Evolutionary conservation across 2,113 vertebrate species (phyloP).

Genomic region (Paramormyrops kingsleyae): DNA sequence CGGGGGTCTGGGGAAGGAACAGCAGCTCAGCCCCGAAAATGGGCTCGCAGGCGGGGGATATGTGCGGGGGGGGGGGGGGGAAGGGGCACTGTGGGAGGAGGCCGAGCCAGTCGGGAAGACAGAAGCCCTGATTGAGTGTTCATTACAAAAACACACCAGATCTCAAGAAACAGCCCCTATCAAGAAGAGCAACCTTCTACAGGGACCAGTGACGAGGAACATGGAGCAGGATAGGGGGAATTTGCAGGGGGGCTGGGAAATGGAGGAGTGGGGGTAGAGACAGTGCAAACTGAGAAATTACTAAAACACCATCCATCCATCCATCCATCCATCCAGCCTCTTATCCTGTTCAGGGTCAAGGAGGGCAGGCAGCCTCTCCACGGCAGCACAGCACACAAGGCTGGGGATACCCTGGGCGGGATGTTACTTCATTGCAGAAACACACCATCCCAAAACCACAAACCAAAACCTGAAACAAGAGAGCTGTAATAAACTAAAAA

Average conservation of each 20-base stretch:
- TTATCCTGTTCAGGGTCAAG: background rate
- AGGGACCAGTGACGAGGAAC: constrained; percentile 33
- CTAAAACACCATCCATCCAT: constrained; percentile 44
- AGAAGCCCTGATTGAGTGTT: constrained; percentile 5
- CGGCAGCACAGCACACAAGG: background rate
- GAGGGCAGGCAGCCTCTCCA: background rate
- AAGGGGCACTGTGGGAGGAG: background rate
- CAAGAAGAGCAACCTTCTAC: constrained; percentile 32
- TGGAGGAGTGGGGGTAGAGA: constrained; percentile 47
- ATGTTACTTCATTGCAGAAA: constrained; percentile 31
- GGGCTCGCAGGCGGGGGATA: background rate
- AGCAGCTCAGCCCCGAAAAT: constrained; percentile 42
- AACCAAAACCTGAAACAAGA: constrained; percentile 56
- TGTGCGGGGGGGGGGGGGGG: too few relatives aligned
- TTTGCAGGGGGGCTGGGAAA: background rate
- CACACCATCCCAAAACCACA: constrained; percentile 50
- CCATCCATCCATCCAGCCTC: background rate
- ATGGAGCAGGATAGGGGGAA: constrained; percentile 32
- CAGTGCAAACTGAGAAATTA: constrained; percentile 56
- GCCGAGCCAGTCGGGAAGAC: background rate
- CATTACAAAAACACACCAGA: constrained; percentile 28
- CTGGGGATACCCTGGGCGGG: background rate
- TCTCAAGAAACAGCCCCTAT: background rate
- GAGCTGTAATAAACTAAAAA: constrained; percentile 36
- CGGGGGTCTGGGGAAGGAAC: constrained; percentile 59